These are phyloP conservation scores for Tigriopus japonicus DNA, from an alignment of 1,140 invertebrate genomes.

Conservation along the genomic window DNA sequence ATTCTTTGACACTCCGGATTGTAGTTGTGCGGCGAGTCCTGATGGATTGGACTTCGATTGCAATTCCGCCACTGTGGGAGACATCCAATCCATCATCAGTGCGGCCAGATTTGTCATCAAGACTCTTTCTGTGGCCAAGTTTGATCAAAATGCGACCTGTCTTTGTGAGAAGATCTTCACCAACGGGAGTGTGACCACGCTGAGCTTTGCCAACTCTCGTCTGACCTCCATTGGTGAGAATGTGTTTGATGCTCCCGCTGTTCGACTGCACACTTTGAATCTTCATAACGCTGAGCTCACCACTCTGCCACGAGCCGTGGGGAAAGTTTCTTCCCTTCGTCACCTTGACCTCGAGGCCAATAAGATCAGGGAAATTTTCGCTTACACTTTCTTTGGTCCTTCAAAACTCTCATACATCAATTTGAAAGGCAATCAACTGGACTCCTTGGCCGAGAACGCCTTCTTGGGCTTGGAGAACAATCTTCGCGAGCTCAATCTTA, in stretches of 20 bases:
- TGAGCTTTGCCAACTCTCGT: neutral
- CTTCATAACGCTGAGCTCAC: neutral
- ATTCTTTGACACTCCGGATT: neutral
- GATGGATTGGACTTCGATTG: neutral
- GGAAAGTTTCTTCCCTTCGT: slow-evolving; percentile 15
- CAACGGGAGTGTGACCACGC: neutral
- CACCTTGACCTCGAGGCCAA: slow-evolving; percentile 20
- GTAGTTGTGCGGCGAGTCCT: neutral
- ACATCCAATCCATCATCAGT: neutral
- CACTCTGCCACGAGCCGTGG: slow-evolving; percentile 16
- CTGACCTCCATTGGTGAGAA: neutral
- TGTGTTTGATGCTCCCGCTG: neutral
- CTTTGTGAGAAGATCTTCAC: neutral
- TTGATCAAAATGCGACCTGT: neutral
- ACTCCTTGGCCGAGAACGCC: slow-evolving; percentile 57
- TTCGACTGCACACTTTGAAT: neutral
- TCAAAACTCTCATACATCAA: slow-evolving; percentile 17
- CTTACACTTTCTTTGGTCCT: slow-evolving; percentile 17
- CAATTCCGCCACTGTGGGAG: neutral
- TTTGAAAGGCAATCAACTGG: slow-evolving; percentile 42
- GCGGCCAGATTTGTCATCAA: neutral
- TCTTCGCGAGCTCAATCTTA: slow-evolving; percentile 57
- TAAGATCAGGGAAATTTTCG: slow-evolving; percentile 19
- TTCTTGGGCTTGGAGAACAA: slow-evolving; percentile 50
- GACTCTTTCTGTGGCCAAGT: neutral